These are phyloP conservation scores for Sceloporus tristichus DNA, from an alignment of 2,113 vertebrate species.

Conservation along the genomic window DNA sequence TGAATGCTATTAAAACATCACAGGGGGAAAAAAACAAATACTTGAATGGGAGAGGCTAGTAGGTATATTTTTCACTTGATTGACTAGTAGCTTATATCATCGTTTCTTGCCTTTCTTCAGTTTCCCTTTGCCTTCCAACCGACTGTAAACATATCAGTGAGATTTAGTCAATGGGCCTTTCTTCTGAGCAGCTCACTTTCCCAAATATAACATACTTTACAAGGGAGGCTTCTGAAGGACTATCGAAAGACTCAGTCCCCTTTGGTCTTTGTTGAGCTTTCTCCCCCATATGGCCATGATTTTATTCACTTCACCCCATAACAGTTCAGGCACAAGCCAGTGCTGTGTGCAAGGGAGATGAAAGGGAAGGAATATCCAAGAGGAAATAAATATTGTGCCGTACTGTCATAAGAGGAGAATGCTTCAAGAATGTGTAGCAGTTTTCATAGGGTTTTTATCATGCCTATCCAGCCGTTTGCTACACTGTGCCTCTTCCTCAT, in stretches of 20 bases:
- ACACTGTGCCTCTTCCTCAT: neutral
- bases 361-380: neutral
- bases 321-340: neutral
- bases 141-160: slow-evolving; percentile 10
- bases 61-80: slow-evolving; percentile 56
- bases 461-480: neutral
- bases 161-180: slow-evolving; percentile 49
- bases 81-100: slow-evolving; percentile 51
- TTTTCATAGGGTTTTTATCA: neutral
- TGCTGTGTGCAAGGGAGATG: neutral
- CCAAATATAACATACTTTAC: slow-evolving; percentile 36
- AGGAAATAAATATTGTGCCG: too few relatives aligned
- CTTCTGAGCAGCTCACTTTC: slow-evolving; percentile 46
- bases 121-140: slow-evolving; percentile 56
- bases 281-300: neutral
- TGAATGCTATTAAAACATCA: slow-evolving; percentile 54
- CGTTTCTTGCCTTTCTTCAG: slow-evolving; percentile 34
- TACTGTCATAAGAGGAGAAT: neutral
- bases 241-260: neutral
- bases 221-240: slow-evolving; percentile 13
- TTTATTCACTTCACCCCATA: neutral
- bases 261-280: neutral
- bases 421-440: neutral
- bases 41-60: slow-evolving; percentile 48
- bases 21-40: slow-evolving; percentile 63